Base-by-base conservation (phyloP, 2,888 invertebrate species). In the Andrena minutula region DNA sequence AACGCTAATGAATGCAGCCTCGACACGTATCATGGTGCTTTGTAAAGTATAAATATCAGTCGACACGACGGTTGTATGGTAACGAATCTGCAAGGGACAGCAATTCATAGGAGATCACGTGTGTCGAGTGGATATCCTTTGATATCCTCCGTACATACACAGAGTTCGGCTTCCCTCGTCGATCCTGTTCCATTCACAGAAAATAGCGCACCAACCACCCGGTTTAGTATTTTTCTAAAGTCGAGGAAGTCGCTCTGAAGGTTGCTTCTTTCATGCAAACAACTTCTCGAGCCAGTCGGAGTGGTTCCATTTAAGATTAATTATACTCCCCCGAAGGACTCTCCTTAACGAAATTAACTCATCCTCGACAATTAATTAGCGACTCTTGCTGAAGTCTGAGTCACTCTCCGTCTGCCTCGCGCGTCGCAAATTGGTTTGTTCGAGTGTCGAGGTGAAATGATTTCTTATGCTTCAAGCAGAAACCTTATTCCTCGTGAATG, bases 261-360 rank as follows among this genome's bases (percentile, higher is more conserved):
- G 30, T 41, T 47, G 47, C 53, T 61, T 49, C 28, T 41, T 7
- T 10, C 41, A 8, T 32, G 16, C 10, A 6, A 51, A 28, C 53
- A 32, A 61, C 53, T 71, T 47, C 66, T 10, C 51, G 32, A 53
- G 65, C 16, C 60, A 49, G 47, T 71, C 23, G 56, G 35, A 66
- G 63, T 49, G 64, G 28, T 60, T 72, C 63, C 76, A 70, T 80
- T 83, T 69, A 76, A 61, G 78, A 79, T 80, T 85, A 86, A 83
- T 79, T 83, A 80, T 73, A 70, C 72, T 63, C 66, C 51, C 65
- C 49, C 41, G 79, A 76, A 86, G 81, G 80, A 77, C 72, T 66
- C 75, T 35, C 35, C 77, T 79, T 87, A 87, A 87, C 83, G 77
- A 81, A 87, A 87, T 87, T 86, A 87, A 83, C 87, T 84, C 75